Evolutionary conservation across 2,888 invertebrate genomes (phyloP).

Genomic region (Nephrotoma guestfalica): DNA sequence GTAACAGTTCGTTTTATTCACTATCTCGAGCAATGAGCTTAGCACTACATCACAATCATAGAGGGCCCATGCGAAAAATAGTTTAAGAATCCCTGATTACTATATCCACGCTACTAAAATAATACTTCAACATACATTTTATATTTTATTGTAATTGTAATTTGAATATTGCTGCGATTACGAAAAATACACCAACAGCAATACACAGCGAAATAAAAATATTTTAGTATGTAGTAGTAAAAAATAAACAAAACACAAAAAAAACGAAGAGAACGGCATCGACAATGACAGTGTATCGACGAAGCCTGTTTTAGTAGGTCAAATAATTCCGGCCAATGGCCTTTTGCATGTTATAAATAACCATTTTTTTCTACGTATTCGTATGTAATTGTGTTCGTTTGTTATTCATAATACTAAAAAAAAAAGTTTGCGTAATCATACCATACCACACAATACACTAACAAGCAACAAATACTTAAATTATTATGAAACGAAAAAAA

Average conservation of each 20-base stretch:
- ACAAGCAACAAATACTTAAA: background rate
- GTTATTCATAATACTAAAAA: background rate
- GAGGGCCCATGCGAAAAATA: too few relatives aligned
- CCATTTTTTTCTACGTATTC: background rate
- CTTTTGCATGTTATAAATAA: conserved; percentile 18
- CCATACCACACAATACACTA: background rate
- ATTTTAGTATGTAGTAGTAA: background rate
- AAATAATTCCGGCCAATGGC: conserved; percentile 35
- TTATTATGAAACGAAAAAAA: background rate
- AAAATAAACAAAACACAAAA: background rate
- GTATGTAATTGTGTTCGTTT: background rate
- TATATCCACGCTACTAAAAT: background rate
- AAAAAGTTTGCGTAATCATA: background rate
- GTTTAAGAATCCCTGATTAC: background rate
- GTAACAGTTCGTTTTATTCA: too few relatives aligned
- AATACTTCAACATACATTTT: background rate
- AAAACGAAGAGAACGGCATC: conserved; percentile 17
- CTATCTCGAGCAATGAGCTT: too few relatives aligned
- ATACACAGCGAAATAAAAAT: background rate
- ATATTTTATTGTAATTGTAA: background rate
- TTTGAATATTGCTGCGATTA: background rate
- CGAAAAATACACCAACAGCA: background rate
- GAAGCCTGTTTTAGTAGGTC: conserved; percentile 28
- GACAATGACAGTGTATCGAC: conserved; percentile 26
- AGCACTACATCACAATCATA: too few relatives aligned